Percentiles rank a stretch among this genome's conserved stretches.
phyloP scores from a whole-genome alignment of 2,113 vertebrate genomes.

The Lontra canadensis region DNA sequence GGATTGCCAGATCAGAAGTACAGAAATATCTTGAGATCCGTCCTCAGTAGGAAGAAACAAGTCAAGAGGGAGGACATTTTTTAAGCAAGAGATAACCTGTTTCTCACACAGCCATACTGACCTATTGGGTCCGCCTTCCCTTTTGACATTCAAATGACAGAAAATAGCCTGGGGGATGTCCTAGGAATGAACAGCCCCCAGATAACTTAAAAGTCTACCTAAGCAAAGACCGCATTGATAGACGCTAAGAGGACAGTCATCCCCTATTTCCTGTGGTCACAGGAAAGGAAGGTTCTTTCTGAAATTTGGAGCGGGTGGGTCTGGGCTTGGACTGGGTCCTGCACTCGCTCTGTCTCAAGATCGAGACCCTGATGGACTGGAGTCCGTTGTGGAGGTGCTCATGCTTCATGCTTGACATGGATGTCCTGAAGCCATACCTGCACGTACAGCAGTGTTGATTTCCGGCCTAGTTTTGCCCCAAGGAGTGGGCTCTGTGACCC shows the following conservation, averaged over 20 bases:
- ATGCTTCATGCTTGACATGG: background rate
- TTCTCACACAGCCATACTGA: background rate
- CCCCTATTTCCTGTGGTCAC: background rate
- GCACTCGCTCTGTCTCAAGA: background rate
- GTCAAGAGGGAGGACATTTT: background rate
- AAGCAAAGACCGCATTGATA: background rate
- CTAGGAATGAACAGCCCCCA: background rate
- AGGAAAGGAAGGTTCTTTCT: background rate
- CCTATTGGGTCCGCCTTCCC: background rate
- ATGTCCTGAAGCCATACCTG: rapidly evolving
- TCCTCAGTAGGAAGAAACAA: background rate
- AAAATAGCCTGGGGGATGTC: background rate
- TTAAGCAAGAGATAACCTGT: background rate
- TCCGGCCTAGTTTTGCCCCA: background rate
- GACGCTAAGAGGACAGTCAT: background rate
- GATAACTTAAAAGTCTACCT: background rate
- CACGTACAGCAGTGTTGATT: background rate
- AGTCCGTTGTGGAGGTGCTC: background rate
- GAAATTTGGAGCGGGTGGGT: background rate
- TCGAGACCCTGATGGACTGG: background rate
- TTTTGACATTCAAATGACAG: background rate
- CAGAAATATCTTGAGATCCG: background rate
- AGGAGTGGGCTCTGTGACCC: background rate
- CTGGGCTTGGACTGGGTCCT: background rate
- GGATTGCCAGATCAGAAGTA: background rate